Evolutionary conservation across 1,140 invertebrate genomes (phyloP).

Genomic region (Tetramorium parvispinum): DNA sequence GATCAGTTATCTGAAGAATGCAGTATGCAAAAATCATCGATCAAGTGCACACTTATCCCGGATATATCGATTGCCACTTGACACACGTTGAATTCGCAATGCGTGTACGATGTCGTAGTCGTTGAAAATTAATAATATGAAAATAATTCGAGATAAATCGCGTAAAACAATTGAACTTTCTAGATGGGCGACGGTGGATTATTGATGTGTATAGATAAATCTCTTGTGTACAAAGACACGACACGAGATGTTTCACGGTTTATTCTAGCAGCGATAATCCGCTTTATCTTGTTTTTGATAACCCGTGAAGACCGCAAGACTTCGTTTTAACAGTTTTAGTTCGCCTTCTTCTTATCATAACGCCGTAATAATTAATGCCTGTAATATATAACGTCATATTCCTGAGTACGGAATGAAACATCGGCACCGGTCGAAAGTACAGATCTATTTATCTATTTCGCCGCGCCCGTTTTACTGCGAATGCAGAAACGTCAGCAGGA

Average conservation of each 20-base stretch:
- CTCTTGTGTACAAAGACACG: no score
- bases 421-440: neutral
- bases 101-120: neutral
- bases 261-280: neutral
- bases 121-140: neutral
- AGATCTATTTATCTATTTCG: neutral
- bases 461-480: neutral
- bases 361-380: neutral
- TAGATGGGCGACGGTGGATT: neutral
- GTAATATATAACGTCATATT: neutral
- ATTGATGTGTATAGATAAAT: neutral
- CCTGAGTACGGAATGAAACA: neutral
- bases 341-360: neutral
- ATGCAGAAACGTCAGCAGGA: neutral
- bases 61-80: neutral
- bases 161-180: neutral
- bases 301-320: neutral
- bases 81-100: neutral
- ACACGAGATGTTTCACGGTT: neutral
- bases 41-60: constrained; percentile 1
- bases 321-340: neutral
- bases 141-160: neutral
- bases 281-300: neutral
- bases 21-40: neutral
- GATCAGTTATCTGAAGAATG: neutral